phyloP scores from a whole-genome alignment of 2,797 vertebrate species.

The Myiothlypis coronata region DNA sequence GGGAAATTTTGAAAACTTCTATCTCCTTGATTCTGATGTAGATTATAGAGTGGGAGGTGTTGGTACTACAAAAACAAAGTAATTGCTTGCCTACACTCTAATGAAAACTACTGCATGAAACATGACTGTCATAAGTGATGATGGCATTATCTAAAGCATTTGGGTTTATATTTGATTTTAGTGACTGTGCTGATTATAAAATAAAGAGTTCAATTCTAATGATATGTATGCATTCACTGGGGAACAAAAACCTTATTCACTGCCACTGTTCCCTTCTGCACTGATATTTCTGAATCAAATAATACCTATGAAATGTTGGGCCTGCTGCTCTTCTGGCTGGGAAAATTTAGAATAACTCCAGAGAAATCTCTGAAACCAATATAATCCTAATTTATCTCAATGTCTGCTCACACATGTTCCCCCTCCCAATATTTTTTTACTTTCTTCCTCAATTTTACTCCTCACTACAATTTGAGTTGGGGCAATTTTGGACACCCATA shows the following conservation, averaged over 20 bases:
- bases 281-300: constrained; percentile 11
- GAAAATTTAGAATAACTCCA: background rate
- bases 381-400: background rate
- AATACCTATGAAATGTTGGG: background rate
- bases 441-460: background rate
- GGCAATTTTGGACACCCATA: background rate
- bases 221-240: background rate
- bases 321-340: background rate
- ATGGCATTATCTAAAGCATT: constrained; percentile 26
- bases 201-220: constrained; percentile 18
- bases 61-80: constrained; percentile 27
- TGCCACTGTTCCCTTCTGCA: background rate
- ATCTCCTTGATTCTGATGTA: constrained; percentile 33
- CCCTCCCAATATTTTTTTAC: background rate
- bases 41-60: constrained; percentile 51
- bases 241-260: background rate
- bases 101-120: constrained; percentile 38
- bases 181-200: constrained; percentile 33
- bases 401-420: background rate
- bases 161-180: constrained; percentile 30
- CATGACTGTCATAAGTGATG: constrained; percentile 19
- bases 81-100: constrained; percentile 35
- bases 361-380: background rate
- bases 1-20: constrained; percentile 23
- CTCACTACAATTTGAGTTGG: background rate